A percentile compares a stretch with the other conserved stretches of the same genome.
Conservation (phyloP, 2,888 invertebrate genomes). For the Limnephilus rhombicus region DNA sequence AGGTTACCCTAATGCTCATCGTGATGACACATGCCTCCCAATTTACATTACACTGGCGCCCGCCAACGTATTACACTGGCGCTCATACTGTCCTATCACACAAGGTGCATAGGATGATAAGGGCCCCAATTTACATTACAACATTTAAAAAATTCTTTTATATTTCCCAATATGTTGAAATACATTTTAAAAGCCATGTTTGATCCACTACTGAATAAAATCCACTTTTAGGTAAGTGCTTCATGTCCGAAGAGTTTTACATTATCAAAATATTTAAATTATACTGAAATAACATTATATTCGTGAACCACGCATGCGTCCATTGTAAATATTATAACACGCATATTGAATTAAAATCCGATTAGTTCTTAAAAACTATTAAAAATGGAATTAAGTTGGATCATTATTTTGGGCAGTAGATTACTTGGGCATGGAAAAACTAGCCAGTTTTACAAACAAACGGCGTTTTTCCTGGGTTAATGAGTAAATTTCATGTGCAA, state of each 20-base stretch:
- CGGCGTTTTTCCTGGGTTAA: constrained; percentile 47
- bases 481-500: constrained; percentile 63
- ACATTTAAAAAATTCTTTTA: too few species aligned
- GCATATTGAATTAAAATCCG: constrained; percentile 32
- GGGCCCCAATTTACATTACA: too few species aligned
- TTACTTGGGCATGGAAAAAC: constrained; percentile 8
- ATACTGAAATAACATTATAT: neutral
- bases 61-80: too few species aligned
- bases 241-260: neutral
- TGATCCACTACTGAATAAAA: neutral
- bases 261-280: neutral
- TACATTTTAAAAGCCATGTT: neutral
- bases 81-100: too few species aligned
- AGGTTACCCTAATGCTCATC: too few species aligned
- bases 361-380: constrained; percentile 27
- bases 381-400: constrained; percentile 9
- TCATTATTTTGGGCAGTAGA: constrained; percentile 31
- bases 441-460: constrained; percentile 16
- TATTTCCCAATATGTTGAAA: neutral
- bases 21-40: too few species aligned
- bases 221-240: neutral
- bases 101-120: too few species aligned
- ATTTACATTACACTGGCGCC: too few species aligned
- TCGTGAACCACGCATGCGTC: neutral
- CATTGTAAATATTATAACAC: neutral